Evolutionary conservation across 2,113 vertebrate species (phyloP).

Genomic region (Carassius carassius): DNA sequence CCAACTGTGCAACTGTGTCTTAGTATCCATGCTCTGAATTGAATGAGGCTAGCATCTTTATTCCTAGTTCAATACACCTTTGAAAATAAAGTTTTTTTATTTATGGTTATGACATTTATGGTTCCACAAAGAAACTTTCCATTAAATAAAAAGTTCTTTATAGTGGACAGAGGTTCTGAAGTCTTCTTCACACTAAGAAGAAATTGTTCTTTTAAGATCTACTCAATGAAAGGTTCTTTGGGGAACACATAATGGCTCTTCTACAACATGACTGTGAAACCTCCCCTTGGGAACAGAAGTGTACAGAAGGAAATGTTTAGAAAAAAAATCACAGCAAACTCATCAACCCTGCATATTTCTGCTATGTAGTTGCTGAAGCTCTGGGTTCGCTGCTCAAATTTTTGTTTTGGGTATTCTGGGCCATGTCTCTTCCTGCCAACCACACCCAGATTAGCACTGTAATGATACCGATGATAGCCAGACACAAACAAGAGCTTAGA

Average conservation of each 20-base stretch:
- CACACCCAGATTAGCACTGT: slow-evolving; percentile 29
- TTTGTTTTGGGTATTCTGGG: slow-evolving; percentile 31
- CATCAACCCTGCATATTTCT: not conserved
- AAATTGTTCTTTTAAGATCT: no score
- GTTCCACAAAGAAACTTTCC: no score
- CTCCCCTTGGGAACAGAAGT: no score
- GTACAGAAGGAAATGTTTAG: slow-evolving; percentile 15
- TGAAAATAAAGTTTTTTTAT: no score
- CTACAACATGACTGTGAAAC: no score
- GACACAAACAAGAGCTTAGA: slow-evolving; percentile 45
- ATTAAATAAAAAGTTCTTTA: no score
- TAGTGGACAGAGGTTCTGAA: no score
- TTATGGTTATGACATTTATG: no score
- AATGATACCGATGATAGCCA: slow-evolving; percentile 29
- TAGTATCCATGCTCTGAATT: slow-evolving; percentile 31
- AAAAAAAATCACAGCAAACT: slow-evolving; percentile 13
- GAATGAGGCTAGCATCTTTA: slow-evolving; percentile 36
- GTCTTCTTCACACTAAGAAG: no score
- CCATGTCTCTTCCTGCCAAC: slow-evolving; percentile 29
- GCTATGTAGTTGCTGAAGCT: not conserved
- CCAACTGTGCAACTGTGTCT: slow-evolving; percentile 27
- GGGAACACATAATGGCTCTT: no score
- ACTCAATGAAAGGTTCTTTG: no score
- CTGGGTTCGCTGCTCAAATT: not conserved
- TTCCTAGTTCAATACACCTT: not conserved